Evolutionary conservation across 2,113 vertebrate genomes (phyloP), one percentile per base, ranked within the genome.

Genomic region (Dromaius novaehollandiae): DNA sequence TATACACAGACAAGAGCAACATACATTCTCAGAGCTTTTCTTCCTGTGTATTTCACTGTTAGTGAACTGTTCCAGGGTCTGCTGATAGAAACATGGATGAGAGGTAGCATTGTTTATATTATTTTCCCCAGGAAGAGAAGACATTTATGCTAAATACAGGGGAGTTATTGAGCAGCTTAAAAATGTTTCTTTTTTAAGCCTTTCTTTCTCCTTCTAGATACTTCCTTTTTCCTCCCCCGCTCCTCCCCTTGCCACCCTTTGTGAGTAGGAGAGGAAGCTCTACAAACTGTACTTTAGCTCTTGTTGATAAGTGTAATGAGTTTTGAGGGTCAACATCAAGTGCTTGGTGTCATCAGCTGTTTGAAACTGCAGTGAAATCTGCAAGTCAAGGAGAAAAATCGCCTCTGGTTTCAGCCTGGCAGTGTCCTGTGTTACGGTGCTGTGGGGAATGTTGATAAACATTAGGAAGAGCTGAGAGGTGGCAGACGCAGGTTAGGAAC

Each of bases 381-480:
- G 86, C 88, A 97, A 96, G 94, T 34, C 70, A 94, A 85, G 65
- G 91, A 96, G 94, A 95, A 95, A 74, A 77, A 97, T 83, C 69
- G 85, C 89, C 71, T 82, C 61, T 0, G 0, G 18, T 88, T 96
- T 75, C 89, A 96, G 90, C 89, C 89, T 42, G 84, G 88, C 93
- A 78, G 81, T 96, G 91, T 91, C 93, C 94, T 44, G 87, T 97
- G 95, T 94, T 95, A 85, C 78, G 64, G 42, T 97, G 97, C 95
- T 96, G 96, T 97, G 93, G 93, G 86, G 97, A 97, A 97, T 97
- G 97, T 97, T 97, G 97, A 97, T 97, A 98, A 98, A 98, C 95
- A 98, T 76, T 98, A 95, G 88, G 97, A 96, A 95, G 82, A 96
- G 97, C 91, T 97, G 96, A 97, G 97, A 97, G 88, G 97, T 97